Percentiles rank a stretch among this genome's conserved stretches.
phyloP scores from a whole-genome alignment of 2,113 vertebrate species.

The Rattus rattus region DNA sequence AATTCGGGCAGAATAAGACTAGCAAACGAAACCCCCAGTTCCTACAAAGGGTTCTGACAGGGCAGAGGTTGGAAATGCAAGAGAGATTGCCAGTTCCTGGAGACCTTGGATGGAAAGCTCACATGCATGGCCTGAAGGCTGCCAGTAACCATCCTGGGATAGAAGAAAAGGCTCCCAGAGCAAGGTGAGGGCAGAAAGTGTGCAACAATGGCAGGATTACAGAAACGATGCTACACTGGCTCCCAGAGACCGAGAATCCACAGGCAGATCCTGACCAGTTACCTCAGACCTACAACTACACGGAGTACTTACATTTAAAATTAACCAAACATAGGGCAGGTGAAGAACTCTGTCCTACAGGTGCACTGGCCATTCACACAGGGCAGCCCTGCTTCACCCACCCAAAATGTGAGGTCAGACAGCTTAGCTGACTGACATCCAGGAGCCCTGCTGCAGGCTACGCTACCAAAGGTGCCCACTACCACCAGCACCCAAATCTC shows the following conservation, averaged over 20 bases:
- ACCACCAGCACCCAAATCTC: not conserved
- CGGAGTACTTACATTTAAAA: not conserved
- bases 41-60: not conserved
- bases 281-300: accelerated
- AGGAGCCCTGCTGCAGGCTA: not conserved
- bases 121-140: not conserved
- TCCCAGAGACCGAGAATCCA: not conserved
- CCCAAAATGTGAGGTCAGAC: accelerated
- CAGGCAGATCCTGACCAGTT: not conserved
- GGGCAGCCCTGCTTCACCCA: accelerated
- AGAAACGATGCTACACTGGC: not conserved
- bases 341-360: not conserved
- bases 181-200: not conserved
- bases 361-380: not conserved
- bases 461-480: accelerated
- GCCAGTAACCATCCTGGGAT: not conserved
- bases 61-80: accelerated
- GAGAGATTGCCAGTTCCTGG: not conserved
- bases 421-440: accelerated
- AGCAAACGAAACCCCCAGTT: not conserved
- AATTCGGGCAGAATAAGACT: not conserved
- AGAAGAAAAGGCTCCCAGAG: not conserved
- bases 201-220: not conserved
- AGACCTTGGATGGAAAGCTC: not conserved
- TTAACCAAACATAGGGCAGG: not conserved